Base-by-base conservation (phyloP, 1,140 invertebrate genomes). In the Pseudobourletiella spinata region DNA sequence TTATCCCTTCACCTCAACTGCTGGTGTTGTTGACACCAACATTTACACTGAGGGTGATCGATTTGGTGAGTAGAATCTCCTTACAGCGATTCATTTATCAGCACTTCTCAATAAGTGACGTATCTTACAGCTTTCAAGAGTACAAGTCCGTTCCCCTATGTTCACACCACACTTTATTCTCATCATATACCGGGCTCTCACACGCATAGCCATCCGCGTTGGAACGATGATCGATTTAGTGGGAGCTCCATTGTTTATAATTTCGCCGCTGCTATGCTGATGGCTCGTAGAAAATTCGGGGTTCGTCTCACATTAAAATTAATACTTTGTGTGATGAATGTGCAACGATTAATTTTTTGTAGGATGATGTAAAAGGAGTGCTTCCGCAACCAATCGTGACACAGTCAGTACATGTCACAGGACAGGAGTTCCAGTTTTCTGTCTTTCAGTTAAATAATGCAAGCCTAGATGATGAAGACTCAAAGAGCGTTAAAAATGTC, bases 381-480 rank as follows among this genome's bases (percentile, higher is more conserved):
- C 76, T 87, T 46, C 84, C 86, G 16, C 80, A 86, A 71, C 91
- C 91, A n/a, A 76, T 93, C 48, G 82, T 83, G 28, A 72, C 92
- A 11, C 90, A 93, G 71, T 84, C 84, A 71, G 78, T 93, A 63
- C 86, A 91, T 51, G 84, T 84, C 1, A 83, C 91, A 72, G 83
- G 87, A 16, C 76, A 81, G 59, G 73, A 76, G 6, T 89, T 88
- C 71, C 83, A 90, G 71, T 92, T 93, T 74, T 84, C 84, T 11
- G 80, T 89, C 35, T 83, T 88, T 64, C 89, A 94, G 75, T 76
- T 95, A n/a, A 93, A 94, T 71, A 91, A 88, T 1, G 74, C 91
- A 20, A 78, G 88, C 74, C 66, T 88, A 3, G 77, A 82, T 72
- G 46, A 50, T 24, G 25, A 51, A 3, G 29, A 50, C 1, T 76